These are phyloP conservation scores for Calosoma granatense DNA, from an alignment of 1,140 invertebrate genomes.

Conservation along the genomic window DNA sequence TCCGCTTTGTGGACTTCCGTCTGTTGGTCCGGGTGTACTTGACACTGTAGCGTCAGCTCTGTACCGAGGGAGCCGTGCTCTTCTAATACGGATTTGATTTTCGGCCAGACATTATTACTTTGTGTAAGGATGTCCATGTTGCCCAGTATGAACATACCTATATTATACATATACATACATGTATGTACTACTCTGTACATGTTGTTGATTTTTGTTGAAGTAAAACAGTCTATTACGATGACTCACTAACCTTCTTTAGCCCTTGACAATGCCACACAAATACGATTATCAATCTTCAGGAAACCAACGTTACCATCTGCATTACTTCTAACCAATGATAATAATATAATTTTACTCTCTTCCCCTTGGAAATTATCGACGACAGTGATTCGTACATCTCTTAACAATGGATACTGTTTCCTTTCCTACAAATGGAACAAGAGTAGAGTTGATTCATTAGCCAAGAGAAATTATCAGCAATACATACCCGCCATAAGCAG, in stretches of 20 bases:
- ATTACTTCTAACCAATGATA: conserved; percentile 74
- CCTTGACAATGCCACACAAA: conserved; percentile 76
- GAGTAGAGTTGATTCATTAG: not conserved
- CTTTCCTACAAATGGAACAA: conserved; percentile 32
- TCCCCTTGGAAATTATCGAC: conserved; percentile 82
- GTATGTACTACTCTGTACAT: not conserved
- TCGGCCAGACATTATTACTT: conserved; percentile 41
- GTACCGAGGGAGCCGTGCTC: conserved; percentile 35
- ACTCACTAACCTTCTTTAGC: conserved; percentile 52
- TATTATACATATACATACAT: conserved; percentile 18
- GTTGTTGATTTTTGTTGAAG: not conserved
- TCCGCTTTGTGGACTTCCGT: conserved; percentile 24
- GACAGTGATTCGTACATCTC: conserved; percentile 47
- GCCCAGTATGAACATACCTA: conserved; percentile 47
- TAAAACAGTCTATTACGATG: not conserved
- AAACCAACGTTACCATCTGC: conserved; percentile 62
- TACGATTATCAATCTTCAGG: conserved; percentile 59
- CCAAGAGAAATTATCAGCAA: conserved; percentile 10
- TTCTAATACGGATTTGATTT: conserved; percentile 38
- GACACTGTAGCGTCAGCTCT: conserved; percentile 36
- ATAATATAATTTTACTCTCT: conserved; percentile 72
- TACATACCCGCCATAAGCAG: conserved; percentile 36
- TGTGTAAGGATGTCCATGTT: conserved; percentile 51
- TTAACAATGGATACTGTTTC: conserved; percentile 26
- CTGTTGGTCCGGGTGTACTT: conserved; percentile 34